A percentile compares a stretch with the other conserved stretches of the same genome.
Evolutionary conservation across 2,113 vertebrate genomes (phyloP).

Genomic region (Neoarius graeffei): DNA sequence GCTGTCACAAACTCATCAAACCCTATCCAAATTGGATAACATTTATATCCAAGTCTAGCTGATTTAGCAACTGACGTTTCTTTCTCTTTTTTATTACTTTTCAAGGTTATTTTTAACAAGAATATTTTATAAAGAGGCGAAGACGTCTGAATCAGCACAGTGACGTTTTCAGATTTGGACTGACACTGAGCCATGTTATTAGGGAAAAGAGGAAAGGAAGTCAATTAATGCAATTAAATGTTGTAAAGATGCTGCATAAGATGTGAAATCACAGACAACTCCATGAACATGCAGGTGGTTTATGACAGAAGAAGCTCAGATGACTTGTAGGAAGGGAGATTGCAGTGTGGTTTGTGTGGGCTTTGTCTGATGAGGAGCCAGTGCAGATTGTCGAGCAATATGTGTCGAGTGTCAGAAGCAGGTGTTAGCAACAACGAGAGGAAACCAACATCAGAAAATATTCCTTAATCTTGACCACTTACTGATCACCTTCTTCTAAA

Average conservation of each 20-base stretch:
- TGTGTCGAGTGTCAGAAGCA: not conserved
- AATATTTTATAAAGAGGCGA: not conserved
- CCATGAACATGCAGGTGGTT: not conserved
- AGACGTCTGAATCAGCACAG: not conserved
- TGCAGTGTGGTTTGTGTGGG: not conserved
- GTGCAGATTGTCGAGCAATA: not conserved
- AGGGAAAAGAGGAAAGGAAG: not conserved
- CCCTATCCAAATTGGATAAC: not conserved
- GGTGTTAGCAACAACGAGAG: not conserved
- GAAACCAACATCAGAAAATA: not conserved
- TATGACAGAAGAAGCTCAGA: not conserved
- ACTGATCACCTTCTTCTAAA: not conserved
- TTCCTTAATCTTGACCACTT: not conserved
- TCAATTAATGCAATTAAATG: not conserved
- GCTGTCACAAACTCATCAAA: slow-evolving; percentile 9
- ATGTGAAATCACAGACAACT: not conserved
- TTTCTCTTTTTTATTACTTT: not conserved
- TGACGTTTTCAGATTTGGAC: not conserved
- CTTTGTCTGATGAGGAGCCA: not conserved
- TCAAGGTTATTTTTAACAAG: not conserved
- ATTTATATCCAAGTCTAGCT: not conserved
- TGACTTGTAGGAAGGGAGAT: not conserved
- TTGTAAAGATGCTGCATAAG: not conserved
- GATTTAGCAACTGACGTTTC: not conserved
- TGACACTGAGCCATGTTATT: not conserved